phyloP scores from a whole-genome alignment of 2,797 vertebrate genomes.

The Philypnodon macrostomus region DNA sequence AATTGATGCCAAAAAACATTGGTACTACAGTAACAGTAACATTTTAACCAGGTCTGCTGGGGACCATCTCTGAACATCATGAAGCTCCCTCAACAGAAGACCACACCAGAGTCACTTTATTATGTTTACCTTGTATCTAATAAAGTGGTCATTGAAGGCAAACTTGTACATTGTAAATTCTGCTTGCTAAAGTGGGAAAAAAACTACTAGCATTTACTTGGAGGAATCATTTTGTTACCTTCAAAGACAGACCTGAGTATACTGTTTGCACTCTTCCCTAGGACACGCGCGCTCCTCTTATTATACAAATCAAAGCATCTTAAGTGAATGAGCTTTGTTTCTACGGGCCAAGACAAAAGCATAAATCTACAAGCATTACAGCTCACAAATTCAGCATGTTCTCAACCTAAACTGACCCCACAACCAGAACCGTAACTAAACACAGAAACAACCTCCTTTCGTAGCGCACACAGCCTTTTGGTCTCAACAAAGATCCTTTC shows the following conservation, averaged over 20 bases:
- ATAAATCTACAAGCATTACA: slow-evolving; percentile 10
- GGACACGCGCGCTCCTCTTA: slow-evolving; percentile 23
- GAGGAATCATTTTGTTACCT: slow-evolving; percentile 34
- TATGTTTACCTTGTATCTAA: no score
- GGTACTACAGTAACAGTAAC: no score
- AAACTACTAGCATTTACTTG: slow-evolving; percentile 19
- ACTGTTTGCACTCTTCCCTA: slow-evolving; percentile 45
- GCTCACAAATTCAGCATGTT: slow-evolving; percentile 1
- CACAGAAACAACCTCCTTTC: slow-evolving; percentile 16
- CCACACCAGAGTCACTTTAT: no score
- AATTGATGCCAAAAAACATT: no score
- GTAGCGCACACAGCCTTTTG: slow-evolving; percentile 12
- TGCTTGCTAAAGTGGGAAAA: slow-evolving; percentile 28
- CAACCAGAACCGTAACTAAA: slow-evolving; percentile 28
- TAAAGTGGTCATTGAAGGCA: no score
- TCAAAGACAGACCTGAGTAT: slow-evolving; percentile 23
- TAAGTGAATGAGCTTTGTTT: background rate
- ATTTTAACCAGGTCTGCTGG: no score
- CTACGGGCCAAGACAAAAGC: background rate
- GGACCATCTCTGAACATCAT: no score
- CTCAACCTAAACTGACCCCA: slow-evolving; percentile 12
- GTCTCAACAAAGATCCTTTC: slow-evolving; percentile 33
- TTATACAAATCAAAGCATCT: slow-evolving; percentile 40
- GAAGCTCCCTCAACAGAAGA: no score
- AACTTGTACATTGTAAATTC: no score